A percentile compares a stretch with the other conserved stretches of the same genome.
phyloP scores from a whole-genome alignment of 2,888 invertebrate species.

The Shargacucullia verbasci region DNA sequence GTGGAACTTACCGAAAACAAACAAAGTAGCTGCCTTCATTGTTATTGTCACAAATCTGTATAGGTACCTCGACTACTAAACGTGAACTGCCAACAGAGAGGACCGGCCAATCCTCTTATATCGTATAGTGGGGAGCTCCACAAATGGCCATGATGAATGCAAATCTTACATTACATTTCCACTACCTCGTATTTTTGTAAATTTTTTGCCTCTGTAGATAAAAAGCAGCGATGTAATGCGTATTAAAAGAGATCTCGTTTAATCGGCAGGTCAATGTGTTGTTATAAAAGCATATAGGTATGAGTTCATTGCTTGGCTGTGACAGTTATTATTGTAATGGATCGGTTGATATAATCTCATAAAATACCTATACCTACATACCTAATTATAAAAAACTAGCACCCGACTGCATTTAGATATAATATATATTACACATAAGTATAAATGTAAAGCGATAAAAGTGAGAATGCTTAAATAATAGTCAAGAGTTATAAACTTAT shows the following conservation, averaged over 20 bases:
- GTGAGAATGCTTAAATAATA: too few relatives aligned
- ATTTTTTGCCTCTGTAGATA: background rate
- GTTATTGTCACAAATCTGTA: slow-evolving; percentile 59
- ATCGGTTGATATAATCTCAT: slow-evolving; percentile 24
- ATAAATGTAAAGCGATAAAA: too few relatives aligned
- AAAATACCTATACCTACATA: background rate
- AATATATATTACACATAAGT: too few relatives aligned
- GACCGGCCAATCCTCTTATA: slow-evolving; percentile 66
- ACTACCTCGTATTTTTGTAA: slow-evolving; percentile 26
- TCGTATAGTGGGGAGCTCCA: slow-evolving; percentile 62
- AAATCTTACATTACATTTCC: slow-evolving; percentile 32
- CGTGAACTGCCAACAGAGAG: slow-evolving; percentile 66
- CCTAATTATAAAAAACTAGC: too few relatives aligned
- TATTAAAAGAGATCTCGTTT: slow-evolving; percentile 15
- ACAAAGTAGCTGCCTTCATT: slow-evolving; percentile 78
- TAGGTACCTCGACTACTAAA: slow-evolving; percentile 59
- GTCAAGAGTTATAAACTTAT: too few relatives aligned
- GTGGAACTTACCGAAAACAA: slow-evolving; percentile 78
- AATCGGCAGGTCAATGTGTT: slow-evolving; percentile 24
- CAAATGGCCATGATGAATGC: slow-evolving; percentile 33
- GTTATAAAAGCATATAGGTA: slow-evolving; percentile 20
- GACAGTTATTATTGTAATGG: slow-evolving; percentile 31
- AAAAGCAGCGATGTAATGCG: slow-evolving; percentile 42
- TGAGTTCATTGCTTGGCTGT: slow-evolving; percentile 47
- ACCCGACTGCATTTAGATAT: too few relatives aligned